phyloP scores from a whole-genome alignment of 1,140 invertebrate species.

The Coenobita brevimanus region DNA sequence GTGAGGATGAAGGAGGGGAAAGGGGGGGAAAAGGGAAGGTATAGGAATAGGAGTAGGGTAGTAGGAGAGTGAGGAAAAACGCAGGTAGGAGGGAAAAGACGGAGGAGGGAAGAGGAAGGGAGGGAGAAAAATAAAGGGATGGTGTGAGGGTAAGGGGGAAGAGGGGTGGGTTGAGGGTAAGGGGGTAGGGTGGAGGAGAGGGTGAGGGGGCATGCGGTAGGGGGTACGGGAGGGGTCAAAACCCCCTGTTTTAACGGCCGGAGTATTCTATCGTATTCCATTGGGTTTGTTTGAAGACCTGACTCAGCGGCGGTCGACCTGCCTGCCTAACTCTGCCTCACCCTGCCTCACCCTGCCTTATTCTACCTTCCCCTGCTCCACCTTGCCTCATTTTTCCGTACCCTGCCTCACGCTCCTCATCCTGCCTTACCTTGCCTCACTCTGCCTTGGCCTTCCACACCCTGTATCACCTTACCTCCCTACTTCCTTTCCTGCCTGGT shows the following conservation, averaged over 20 bases:
- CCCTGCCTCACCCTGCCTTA: background rate
- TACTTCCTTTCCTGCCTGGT: too few species aligned
- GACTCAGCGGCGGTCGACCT: constrained; percentile 43
- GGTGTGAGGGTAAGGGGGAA: background rate
- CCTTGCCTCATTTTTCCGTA: too few species aligned
- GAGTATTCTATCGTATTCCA: constrained; percentile 65
- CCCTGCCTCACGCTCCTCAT: too few species aligned
- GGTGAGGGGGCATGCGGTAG: background rate
- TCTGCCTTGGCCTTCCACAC: too few species aligned
- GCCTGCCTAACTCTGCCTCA: background rate
- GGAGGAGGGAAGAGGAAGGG: background rate
- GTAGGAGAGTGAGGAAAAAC: too few species aligned
- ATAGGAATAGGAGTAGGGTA: too few species aligned
- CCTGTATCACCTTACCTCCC: too few species aligned
- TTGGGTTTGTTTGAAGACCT: constrained; percentile 64
- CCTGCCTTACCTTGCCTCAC: too few species aligned
- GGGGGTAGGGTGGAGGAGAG: background rate
- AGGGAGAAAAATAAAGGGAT: background rate
- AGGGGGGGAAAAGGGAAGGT: background rate
- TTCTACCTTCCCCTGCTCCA: too few species aligned
- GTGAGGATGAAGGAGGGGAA: background rate
- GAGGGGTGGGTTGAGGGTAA: background rate
- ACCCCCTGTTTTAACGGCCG: constrained; percentile 47
- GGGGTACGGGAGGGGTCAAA: background rate
- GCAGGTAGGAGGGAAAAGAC: too few species aligned